These are phyloP conservation scores for Chloebia gouldiae DNA, from an alignment of 2,113 vertebrate species.

Conservation along the genomic window DNA sequence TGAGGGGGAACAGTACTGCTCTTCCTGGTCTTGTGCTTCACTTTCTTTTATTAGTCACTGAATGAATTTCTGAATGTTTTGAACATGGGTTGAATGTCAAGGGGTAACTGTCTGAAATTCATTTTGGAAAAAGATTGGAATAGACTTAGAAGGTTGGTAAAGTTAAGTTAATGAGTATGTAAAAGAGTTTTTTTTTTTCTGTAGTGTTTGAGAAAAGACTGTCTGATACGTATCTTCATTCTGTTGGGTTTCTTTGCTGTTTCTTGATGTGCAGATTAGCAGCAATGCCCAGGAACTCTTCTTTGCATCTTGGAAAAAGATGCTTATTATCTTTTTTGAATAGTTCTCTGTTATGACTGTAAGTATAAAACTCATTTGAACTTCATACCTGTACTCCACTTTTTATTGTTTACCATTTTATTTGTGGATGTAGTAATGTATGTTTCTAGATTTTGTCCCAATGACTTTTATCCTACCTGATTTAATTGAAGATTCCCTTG, in stretches of 20 bases:
- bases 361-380: background rate
- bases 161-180: background rate
- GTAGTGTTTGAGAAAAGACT: background rate
- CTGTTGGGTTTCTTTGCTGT: background rate
- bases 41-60: background rate
- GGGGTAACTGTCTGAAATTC: background rate
- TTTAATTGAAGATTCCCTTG: background rate
- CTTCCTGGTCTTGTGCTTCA: background rate
- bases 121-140: background rate
- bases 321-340: background rate
- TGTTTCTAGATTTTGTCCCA: background rate
- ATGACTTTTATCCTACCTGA: background rate
- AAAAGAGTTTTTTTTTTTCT: background rate
- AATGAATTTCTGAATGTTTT: background rate
- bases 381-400: background rate
- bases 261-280: background rate
- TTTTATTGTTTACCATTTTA: background rate
- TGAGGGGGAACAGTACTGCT: background rate
- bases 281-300: background rate
- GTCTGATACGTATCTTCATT: background rate
- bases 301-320: background rate
- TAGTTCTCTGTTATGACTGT: background rate
- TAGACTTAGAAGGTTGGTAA: background rate
- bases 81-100: background rate
- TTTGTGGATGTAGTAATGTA: background rate